Evolutionary conservation across 2,888 invertebrate species (phyloP), one percentile per base, ranked within the genome.

Genomic region (Ptilodon capucinus): DNA sequence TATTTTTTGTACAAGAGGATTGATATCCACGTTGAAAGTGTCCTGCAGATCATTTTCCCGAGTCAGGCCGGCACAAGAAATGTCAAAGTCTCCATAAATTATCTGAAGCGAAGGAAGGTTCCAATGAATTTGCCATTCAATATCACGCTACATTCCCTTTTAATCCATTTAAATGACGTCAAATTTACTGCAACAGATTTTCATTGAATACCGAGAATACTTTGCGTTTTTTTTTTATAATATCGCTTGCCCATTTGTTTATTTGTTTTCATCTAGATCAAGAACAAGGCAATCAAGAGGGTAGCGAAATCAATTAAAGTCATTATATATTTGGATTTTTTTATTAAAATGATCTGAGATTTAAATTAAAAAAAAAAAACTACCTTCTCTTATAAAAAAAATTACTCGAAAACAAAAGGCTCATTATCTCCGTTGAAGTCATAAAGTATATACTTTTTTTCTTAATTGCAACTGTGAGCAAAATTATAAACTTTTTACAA

Each of bases 121-220:
- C 77, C 79, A 82, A 86, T 79, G 76, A 84, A 86, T 84, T 82
- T 74, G 75, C 84, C 74, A 76, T 86, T 83, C 86, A 86, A 88
- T 89, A 81, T 86, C 82, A 86, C 83, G 84, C 79, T 83, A 84
- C 84, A 86, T 84, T 86, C 81, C 84, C 83, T 85, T 86, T 85
- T 86, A 88, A 87, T 86, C 84, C 84, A 68, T 84, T 80, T 77
- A 81, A 85, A 83, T 80, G 84, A 80, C 83, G 86, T 84, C 84
- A 84, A 84, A 87, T 87, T 84, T 86, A 86, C 81, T 85, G 84
- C 74, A 78, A 76, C 76, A 79, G 77, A 81, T 81, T 84, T 82
- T 81, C 71, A 79, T 85, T 84, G 80, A 79, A 79, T 76, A 69
- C 73, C 66, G 50, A 60, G 68, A 76, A 81, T 81, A 70, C 71